A percentile compares a stretch with the other conserved stretches of the same genome.
Conservation (phyloP, 1,140 invertebrate genomes). For the Metaphire vulgaris region DNA sequence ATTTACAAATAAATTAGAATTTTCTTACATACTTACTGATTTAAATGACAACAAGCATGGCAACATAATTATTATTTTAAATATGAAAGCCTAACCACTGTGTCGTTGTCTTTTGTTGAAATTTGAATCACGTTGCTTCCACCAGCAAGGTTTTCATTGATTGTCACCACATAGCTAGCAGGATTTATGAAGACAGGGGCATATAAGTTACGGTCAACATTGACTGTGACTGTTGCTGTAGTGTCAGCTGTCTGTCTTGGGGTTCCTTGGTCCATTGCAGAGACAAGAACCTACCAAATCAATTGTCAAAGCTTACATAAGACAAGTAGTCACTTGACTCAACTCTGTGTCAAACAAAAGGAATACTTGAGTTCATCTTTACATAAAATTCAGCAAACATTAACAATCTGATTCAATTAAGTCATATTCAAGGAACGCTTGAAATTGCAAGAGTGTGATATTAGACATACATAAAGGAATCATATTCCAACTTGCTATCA, state of each 20-base stretch:
- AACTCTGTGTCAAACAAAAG: neutral
- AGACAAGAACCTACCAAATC: conserved; percentile 31
- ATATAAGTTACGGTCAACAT: conserved; percentile 35
- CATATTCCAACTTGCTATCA: too few relatives aligned
- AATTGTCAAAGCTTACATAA: neutral
- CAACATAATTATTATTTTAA: too few relatives aligned
- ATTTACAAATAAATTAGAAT: too few relatives aligned
- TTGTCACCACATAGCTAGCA: conserved; percentile 28
- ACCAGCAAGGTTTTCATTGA: conserved; percentile 31
- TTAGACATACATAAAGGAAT: too few relatives aligned
- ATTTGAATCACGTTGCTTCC: conserved; percentile 33
- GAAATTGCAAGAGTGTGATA: too few relatives aligned
- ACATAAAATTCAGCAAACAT: too few relatives aligned
- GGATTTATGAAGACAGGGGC: conserved; percentile 37
- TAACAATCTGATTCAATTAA: too few relatives aligned
- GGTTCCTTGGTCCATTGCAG: conserved; percentile 33
- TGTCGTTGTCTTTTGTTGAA: conserved; percentile 36
- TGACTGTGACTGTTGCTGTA: conserved; percentile 35
- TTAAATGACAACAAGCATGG: too few relatives aligned
- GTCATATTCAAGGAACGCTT: too few relatives aligned
- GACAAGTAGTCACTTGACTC: neutral
- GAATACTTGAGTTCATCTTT: too few relatives aligned
- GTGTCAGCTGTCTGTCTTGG: conserved; percentile 22
- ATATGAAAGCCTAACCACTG: conserved; percentile 32
- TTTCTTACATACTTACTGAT: too few relatives aligned